Conservation (phyloP, 2,113 vertebrate species). For the Corynorhinus townsendii region DNA sequence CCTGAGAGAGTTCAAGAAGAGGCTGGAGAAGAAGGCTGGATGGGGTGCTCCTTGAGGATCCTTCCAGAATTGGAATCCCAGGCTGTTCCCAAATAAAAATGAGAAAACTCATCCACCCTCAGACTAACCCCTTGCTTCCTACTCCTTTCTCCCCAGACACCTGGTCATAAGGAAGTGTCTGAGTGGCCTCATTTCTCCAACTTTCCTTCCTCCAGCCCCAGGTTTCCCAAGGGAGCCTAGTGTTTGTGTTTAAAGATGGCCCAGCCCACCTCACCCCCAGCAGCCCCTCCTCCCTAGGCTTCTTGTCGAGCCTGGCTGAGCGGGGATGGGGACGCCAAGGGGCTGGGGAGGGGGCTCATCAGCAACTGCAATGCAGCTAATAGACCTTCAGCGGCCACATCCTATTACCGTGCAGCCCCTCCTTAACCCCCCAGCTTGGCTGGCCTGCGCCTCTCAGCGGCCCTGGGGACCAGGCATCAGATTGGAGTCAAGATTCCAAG, state of each 20-base stretch:
- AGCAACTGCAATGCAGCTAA: slow-evolving; percentile 47
- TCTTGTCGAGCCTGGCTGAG: slow-evolving; percentile 11
- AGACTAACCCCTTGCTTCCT: neutral
- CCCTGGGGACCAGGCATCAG: slow-evolving; percentile 73
- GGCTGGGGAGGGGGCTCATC: slow-evolving; percentile 37
- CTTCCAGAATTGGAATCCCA: neutral
- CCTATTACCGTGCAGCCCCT: slow-evolving; percentile 61
- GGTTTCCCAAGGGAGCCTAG: neutral
- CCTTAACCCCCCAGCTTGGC: slow-evolving; percentile 60
- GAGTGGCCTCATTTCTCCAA: neutral
- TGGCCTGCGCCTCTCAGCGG: slow-evolving; percentile 43
- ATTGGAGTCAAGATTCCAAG: slow-evolving; percentile 77
- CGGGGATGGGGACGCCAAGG: neutral
- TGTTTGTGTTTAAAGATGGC: neutral
- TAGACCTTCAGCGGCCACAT: slow-evolving; percentile 66
- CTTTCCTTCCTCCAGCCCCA: neutral
- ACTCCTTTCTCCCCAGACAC: neutral
- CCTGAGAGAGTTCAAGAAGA: neutral
- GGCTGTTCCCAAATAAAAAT: neutral
- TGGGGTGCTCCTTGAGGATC: neutral
- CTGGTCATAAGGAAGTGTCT: neutral
- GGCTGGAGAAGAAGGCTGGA: neutral
- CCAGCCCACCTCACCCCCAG: neutral
- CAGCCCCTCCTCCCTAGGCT: neutral
- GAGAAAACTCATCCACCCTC: neutral